A percentile compares a stretch with the other conserved stretches of the same genome.
Conservation (phyloP, 2,888 invertebrate species). For the Eugnorisma glareosa region DNA sequence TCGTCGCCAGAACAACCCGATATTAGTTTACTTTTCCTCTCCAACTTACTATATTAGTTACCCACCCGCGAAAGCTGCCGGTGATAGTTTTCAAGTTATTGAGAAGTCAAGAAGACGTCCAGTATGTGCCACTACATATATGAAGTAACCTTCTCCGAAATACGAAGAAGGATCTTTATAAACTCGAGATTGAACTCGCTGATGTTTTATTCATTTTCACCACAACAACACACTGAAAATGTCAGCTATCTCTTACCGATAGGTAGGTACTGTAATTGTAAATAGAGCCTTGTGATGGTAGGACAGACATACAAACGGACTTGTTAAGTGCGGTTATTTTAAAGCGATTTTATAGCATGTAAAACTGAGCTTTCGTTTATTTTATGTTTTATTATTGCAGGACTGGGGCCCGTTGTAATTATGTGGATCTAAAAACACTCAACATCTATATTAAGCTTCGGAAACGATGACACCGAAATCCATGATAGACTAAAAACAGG, state of each 20-base stretch:
- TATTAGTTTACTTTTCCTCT: slow-evolving; percentile 91
- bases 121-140: slow-evolving; percentile 61
- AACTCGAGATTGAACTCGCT: slow-evolving; percentile 35
- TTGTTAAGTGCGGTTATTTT: slow-evolving; percentile 1
- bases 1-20: slow-evolving; percentile 85
- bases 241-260: slow-evolving; percentile 26
- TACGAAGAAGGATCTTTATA: slow-evolving; percentile 49
- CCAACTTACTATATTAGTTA: slow-evolving; percentile 90
- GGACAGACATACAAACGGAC: slow-evolving; percentile 17
- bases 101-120: slow-evolving; percentile 80
- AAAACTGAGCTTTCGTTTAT: background rate
- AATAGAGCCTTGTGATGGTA: slow-evolving; percentile 3
- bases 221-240: slow-evolving; percentile 38
- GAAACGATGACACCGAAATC: slow-evolving; percentile 78
- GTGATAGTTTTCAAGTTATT: slow-evolving; percentile 88
- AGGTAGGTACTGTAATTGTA: slow-evolving; percentile 23
- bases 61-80: slow-evolving; percentile 83
- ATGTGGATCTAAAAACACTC: slow-evolving; percentile 51
- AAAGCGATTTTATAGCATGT: background rate
- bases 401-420: slow-evolving; percentile 21
- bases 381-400: slow-evolving; percentile 7
- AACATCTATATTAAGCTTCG: slow-evolving; percentile 68
- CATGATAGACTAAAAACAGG: slow-evolving; percentile 85
- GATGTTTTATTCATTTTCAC: slow-evolving; percentile 51
- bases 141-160: slow-evolving; percentile 39